Evolutionary conservation across 2,888 invertebrate species (phyloP), one percentile per base, ranked within the genome.

Genomic region (Cephus rjabovi): DNA sequence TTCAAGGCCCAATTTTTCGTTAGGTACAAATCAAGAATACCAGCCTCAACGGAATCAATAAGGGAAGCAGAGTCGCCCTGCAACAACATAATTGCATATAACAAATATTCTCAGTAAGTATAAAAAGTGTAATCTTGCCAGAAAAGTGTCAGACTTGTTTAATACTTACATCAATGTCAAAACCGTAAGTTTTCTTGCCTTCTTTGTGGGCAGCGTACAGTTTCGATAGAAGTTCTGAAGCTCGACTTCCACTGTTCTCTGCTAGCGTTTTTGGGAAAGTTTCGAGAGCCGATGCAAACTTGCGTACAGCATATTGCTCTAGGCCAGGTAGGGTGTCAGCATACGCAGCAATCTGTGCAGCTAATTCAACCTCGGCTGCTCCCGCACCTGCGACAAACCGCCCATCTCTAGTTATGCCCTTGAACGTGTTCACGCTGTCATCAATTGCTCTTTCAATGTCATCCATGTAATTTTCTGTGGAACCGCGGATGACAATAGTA

Each of bases 391-490:
- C 95, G 34, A 99, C 91, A 86, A 98, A 95, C 85, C 94, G 93
- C 86, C 95, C 95, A 90, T 95, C 97, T 89, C 95, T 95, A 0
- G 96, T 95, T 69, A 98, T 93, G 76, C 96, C 96, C 92, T 99
- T 99, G 93, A 98, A 99, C 56, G 98, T 99, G 91, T 99, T 99
- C 33, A 99, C 98, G 81, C 98, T 99, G 93, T 99, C 99, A 92
- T 99, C 98, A 87, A 99, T 95, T 35, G 99, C 98, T 81, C 99
- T 94, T 92, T 99, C 99, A 87, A 99, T 96, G 88, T 99, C 99
- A 92, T 99, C 99, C 97, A 99, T 98, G 88, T 97, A 97, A 91
- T 99, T 99, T 84, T 99, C 98, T 6, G 99, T 99, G 1, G 99
- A 96, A 1, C 99, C 99, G 83, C 99, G 95, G 81, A 99, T 94